Percentiles rank a stretch among this genome's conserved stretches.
phyloP scores from a whole-genome alignment of 2,113 vertebrate genomes.

The Psilopsiagon aymara region DNA sequence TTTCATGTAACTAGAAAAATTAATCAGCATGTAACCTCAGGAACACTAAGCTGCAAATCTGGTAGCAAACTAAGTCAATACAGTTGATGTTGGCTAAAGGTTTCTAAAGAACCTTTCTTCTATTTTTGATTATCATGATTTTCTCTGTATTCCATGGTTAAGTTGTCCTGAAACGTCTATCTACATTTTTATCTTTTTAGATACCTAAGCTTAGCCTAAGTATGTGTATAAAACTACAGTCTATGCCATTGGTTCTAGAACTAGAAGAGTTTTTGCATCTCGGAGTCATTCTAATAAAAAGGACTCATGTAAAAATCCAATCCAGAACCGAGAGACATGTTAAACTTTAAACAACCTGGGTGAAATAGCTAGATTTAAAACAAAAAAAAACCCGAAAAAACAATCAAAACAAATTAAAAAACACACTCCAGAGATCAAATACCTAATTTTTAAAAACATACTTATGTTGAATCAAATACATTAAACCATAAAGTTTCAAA shows the following conservation, averaged over 20 bases:
- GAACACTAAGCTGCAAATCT: background rate
- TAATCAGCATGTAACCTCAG: background rate
- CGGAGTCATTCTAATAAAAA: background rate
- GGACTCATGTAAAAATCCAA: accelerated
- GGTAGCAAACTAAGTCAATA: background rate
- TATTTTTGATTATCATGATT: background rate
- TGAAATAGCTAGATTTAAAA: background rate
- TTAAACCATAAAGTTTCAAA: background rate
- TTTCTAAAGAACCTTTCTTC: background rate
- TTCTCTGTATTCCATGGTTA: background rate
- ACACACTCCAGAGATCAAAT: background rate
- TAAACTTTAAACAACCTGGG: background rate
- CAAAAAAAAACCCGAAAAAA: too few species aligned
- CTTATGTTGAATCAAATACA: background rate
- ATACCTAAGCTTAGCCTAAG: background rate
- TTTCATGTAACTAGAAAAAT: background rate
- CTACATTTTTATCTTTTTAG: background rate
- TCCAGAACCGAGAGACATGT: background rate
- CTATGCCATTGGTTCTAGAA: background rate
- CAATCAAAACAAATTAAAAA: background rate
- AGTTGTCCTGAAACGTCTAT: background rate
- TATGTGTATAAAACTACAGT: background rate
- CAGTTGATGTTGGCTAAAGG: background rate
- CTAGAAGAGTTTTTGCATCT: background rate
- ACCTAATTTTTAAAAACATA: background rate